Evolutionary conservation across 1,140 invertebrate genomes (phyloP).

Genomic region (Frieseomelitta varia): DNA sequence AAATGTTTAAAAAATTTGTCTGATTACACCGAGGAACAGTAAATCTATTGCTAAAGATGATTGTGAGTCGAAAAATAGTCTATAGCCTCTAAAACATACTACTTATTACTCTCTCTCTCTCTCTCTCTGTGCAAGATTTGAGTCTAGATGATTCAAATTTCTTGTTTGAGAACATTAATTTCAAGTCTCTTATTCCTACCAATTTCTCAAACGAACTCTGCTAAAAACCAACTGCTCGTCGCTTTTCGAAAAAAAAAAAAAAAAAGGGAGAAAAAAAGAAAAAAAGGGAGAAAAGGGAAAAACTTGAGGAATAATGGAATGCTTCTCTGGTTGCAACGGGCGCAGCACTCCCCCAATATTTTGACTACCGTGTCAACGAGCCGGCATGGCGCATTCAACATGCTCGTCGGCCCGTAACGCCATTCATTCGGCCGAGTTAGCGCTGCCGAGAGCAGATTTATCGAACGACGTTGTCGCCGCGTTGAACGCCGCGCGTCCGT

Average conservation of each 20-base stretch:
- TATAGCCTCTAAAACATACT: too few species aligned
- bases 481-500: conserved; percentile 59
- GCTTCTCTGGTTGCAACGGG: background rate
- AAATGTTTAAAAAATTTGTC: too few species aligned
- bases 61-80: too few species aligned
- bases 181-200: too few species aligned
- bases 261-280: background rate
- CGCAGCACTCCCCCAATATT: conserved; percentile 75
- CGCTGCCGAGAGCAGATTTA: conserved; percentile 64
- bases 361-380: conserved; percentile 76
- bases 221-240: background rate
- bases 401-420: conserved; percentile 73
- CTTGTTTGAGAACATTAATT: too few species aligned
- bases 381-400: conserved; percentile 65
- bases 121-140: too few species aligned
- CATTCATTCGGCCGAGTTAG: conserved; percentile 70
- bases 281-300: background rate
- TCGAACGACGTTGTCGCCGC: conserved; percentile 65
- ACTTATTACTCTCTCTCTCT: too few species aligned
- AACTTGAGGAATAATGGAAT: background rate
- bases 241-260: background rate
- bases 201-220: background rate
- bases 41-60: too few species aligned
- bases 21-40: too few species aligned
- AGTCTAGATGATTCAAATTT: too few species aligned